phyloP scores from a whole-genome alignment of 1,140 invertebrate genomes.

The Hypsibius dujardini region DNA sequence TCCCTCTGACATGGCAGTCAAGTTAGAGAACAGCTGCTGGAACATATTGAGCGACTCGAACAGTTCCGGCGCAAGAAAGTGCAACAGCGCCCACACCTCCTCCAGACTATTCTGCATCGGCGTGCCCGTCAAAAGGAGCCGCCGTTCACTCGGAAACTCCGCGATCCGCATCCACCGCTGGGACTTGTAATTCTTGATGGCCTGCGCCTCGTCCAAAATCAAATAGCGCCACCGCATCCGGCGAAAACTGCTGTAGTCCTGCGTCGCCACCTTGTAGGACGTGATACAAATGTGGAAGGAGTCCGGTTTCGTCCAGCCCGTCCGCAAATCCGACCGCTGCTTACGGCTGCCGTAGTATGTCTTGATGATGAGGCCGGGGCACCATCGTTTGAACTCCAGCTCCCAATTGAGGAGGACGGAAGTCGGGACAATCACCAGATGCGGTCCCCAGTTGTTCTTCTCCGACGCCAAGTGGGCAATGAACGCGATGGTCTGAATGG shows the following conservation, averaged over 20 bases:
- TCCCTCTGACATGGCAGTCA: slow-evolving; percentile 94
- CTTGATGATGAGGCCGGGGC: slow-evolving; percentile 94
- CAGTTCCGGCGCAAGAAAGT: slow-evolving; percentile 98
- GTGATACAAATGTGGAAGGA: slow-evolving; percentile 99
- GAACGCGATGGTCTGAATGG: slow-evolving; percentile 95
- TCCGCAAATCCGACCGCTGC: slow-evolving; percentile 80
- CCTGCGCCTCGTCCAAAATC: slow-evolving; percentile 97
- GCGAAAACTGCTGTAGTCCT: slow-evolving; percentile 93
- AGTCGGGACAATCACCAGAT: slow-evolving; percentile 95
- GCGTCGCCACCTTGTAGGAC: slow-evolving; percentile 95
- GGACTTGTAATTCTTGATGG: slow-evolving; percentile 99
- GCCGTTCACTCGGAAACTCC: slow-evolving; percentile 85
- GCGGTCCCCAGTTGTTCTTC: slow-evolving; percentile 86
- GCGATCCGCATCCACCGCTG: slow-evolving; percentile 93
- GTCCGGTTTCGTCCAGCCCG: slow-evolving; percentile 95
- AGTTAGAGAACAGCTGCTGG: slow-evolving; percentile 97
- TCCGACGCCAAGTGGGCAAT: slow-evolving; percentile 91
- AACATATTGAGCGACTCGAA: slow-evolving; percentile 92
- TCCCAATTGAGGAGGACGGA: slow-evolving; percentile 99
- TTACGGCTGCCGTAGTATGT: slow-evolving; percentile 96
- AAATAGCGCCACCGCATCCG: slow-evolving; percentile 97
- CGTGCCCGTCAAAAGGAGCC: slow-evolving; percentile 86
- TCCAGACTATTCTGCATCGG: slow-evolving; percentile 96
- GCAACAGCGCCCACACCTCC: slow-evolving; percentile 99
- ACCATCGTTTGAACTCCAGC: slow-evolving; percentile 99